A percentile compares a stretch with the other conserved stretches of the same genome.
phyloP scores from a whole-genome alignment of 37 sponge, comb jelly and placozoan genomes.

The Spongilla lacustris region DNA sequence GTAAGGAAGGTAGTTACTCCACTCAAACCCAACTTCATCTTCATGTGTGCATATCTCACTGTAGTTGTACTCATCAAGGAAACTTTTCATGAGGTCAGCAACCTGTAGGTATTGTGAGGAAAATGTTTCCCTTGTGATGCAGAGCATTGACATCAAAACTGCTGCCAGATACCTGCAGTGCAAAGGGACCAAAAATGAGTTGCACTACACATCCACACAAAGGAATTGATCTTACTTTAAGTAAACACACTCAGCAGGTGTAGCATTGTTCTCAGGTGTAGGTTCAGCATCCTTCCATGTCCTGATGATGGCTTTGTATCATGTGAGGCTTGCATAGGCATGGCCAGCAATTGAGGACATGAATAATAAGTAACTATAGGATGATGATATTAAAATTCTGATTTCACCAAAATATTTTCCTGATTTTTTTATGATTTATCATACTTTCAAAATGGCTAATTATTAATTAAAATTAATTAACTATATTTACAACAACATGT shows the following conservation, averaged over 20 bases:
- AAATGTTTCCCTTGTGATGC: slow-evolving; percentile 5
- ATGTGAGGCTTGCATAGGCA: slow-evolving; percentile 11
- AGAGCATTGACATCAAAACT: slow-evolving; percentile 11
- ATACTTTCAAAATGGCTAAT: too few relatives aligned
- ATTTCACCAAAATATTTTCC: too few relatives aligned
- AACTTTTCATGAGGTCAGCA: slow-evolving; percentile 1
- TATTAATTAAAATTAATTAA: too few relatives aligned
- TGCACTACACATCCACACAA: too few relatives aligned
- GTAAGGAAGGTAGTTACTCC: slow-evolving; percentile 32
- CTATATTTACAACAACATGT: too few relatives aligned
- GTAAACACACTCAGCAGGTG: too few relatives aligned
- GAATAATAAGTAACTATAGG: too few relatives aligned
- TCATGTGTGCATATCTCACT: slow-evolving; percentile 2
- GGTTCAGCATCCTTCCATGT: slow-evolving; percentile 6
- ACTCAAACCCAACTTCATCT: slow-evolving; percentile 18
- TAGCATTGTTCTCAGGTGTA: too few relatives aligned
- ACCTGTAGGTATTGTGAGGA: neutral
- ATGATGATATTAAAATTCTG: too few relatives aligned
- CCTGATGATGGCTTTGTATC: slow-evolving; percentile 2
- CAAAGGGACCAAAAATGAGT: neutral
- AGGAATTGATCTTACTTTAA: too few relatives aligned
- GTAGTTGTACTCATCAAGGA: slow-evolving; percentile 3
- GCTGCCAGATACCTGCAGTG: slow-evolving; percentile 17
- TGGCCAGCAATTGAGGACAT: too few relatives aligned
- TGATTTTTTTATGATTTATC: too few relatives aligned